A percentile compares a stretch with the other conserved stretches of the same genome.
Evolutionary conservation across 2,888 invertebrate genomes (phyloP).

Genomic region (Drosophila atroscutellata): DNA sequence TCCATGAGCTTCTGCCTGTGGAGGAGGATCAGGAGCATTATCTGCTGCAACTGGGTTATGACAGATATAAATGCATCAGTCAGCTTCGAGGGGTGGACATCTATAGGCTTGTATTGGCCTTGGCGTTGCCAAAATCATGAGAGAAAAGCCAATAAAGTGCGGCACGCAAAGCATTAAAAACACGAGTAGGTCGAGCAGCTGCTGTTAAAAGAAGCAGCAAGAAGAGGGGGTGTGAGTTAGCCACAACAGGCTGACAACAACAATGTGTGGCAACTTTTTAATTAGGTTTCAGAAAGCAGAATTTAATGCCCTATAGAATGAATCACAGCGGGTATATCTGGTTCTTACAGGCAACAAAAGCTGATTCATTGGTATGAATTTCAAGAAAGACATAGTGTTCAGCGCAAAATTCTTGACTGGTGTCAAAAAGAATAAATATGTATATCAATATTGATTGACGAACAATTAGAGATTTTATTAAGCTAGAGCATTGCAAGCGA

Average conservation of each 20-base stretch:
- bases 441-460: neutral
- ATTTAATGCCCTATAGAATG: slow-evolving; percentile 24
- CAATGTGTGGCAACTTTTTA: slow-evolving; percentile 63
- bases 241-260: slow-evolving; percentile 31
- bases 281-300: slow-evolving; percentile 63
- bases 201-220: neutral
- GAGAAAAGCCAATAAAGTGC: slow-evolving; percentile 15
- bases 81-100: slow-evolving; percentile 53
- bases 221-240: neutral
- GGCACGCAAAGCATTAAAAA: slow-evolving; percentile 1
- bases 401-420: neutral
- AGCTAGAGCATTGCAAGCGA: neutral
- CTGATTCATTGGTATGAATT: neutral
- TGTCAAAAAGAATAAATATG: no score
- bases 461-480: neutral
- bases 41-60: slow-evolving; percentile 53
- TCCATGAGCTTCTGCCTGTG: slow-evolving; percentile 71
- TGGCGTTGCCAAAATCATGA: slow-evolving; percentile 18
- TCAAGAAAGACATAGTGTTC: neutral
- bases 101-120: slow-evolving; percentile 46
- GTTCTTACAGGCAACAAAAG: no score
- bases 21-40: slow-evolving; percentile 57
- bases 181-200: neutral
- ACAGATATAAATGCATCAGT: slow-evolving; percentile 20
- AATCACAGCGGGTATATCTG: slow-evolving; percentile 16